Conservation (phyloP, 2,797 vertebrate species). For the Hapalemur alaotrensis region DNA sequence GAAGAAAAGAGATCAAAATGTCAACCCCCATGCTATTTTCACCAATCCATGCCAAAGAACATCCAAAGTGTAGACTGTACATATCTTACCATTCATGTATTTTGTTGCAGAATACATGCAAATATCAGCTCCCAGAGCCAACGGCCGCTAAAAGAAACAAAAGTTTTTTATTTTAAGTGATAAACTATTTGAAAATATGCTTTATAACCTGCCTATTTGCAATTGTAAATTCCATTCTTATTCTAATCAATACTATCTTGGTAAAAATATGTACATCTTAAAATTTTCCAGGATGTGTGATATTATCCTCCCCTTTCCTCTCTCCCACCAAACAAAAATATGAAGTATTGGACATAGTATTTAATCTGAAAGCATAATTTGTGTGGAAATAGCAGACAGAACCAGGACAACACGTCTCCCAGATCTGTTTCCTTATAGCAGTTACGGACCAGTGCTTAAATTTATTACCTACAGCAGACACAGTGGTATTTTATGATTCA, state of each 20-base stretch:
- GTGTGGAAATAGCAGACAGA: background rate
- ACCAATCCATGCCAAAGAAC: background rate
- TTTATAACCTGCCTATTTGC: background rate
- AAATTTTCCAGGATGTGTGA: background rate
- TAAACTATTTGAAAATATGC: conserved; percentile 4
- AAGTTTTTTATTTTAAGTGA: background rate
- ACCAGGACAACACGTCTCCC: background rate
- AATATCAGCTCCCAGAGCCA: conserved; percentile 95
- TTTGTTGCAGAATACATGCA: conserved; percentile 97
- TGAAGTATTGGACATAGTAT: background rate
- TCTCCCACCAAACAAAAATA: background rate
- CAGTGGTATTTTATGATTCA: background rate
- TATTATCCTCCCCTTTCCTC: background rate
- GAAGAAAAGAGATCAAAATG: background rate
- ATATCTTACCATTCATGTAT: conserved; percentile 94
- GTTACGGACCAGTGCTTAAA: background rate
- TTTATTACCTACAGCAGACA: background rate
- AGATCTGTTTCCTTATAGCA: background rate
- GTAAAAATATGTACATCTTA: background rate
- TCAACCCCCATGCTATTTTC: background rate
- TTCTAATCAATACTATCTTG: background rate
- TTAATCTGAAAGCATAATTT: background rate
- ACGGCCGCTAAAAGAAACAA: conserved; percentile 88
- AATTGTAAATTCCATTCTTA: background rate
- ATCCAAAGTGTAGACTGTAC: background rate